A percentile compares a stretch with the other conserved stretches of the same genome.
Conservation (phyloP, 2,113 vertebrate species). For the Martes martes region DNA sequence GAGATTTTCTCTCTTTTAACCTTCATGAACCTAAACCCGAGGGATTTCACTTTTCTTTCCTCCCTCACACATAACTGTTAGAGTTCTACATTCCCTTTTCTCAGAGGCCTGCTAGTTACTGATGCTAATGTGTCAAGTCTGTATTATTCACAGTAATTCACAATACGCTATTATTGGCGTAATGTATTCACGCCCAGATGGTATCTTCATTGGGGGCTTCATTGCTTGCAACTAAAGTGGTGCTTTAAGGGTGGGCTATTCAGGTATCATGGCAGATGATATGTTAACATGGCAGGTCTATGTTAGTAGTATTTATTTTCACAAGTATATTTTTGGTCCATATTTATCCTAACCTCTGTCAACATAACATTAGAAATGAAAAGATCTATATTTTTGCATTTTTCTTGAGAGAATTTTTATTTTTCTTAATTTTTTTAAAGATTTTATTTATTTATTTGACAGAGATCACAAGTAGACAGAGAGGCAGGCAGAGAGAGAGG, state of each 20-base stretch:
- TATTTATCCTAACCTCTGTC: neutral
- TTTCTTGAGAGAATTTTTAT: neutral
- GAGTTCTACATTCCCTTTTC: neutral
- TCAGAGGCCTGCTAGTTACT: conserved; percentile 36
- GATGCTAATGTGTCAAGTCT: neutral
- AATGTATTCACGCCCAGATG: conserved; percentile 53
- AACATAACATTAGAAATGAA: neutral
- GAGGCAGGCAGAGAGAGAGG: no score
- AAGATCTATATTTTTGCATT: neutral
- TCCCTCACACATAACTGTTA: neutral
- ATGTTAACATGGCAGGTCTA: neutral
- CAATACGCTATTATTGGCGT: conserved; percentile 38
- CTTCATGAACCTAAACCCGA: neutral
- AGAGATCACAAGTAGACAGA: no score
- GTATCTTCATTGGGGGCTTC: neutral
- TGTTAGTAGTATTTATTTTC: conserved; percentile 11
- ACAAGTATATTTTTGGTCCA: neutral
- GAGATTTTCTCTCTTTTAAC: neutral
- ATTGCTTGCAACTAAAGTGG: neutral
- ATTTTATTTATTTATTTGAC: no score
- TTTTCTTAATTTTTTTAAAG: no score
- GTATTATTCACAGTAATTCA: conserved; percentile 53
- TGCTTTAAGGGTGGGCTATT: neutral
- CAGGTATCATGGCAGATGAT: neutral
- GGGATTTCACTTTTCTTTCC: neutral